Conservation (phyloP, 2,797 vertebrate species). For the Clarias platycephalus region DNA sequence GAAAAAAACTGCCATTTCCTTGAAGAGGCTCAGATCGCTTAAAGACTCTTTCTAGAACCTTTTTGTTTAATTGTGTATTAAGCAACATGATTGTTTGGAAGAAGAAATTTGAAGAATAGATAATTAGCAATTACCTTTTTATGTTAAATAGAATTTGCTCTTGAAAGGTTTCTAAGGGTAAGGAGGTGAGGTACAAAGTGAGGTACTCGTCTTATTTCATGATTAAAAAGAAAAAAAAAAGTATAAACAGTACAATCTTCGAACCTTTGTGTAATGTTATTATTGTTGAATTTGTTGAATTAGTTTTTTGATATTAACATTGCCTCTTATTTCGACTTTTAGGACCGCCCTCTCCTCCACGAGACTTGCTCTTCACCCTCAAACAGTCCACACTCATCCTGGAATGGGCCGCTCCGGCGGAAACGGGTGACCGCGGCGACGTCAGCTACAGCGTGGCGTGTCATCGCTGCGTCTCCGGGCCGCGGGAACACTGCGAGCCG, state of each 20-base stretch:
- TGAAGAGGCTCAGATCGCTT: too few species aligned
- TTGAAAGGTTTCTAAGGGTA: not conserved
- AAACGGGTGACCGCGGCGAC: slow-evolving; percentile 83
- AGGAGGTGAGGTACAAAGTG: not conserved
- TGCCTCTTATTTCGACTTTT: slow-evolving; percentile 12
- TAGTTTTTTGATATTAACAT: not conserved
- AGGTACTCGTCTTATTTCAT: too few species aligned
- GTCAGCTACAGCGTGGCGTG: slow-evolving; percentile 89
- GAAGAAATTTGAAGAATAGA: not conserved
- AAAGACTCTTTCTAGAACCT: too few species aligned
- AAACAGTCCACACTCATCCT: slow-evolving; percentile 86
- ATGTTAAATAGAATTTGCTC: too few species aligned
- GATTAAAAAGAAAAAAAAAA: too few species aligned
- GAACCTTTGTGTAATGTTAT: too few species aligned
- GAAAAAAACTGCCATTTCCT: not conserved
- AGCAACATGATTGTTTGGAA: too few species aligned
- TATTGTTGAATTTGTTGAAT: too few species aligned
- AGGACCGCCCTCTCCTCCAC: slow-evolving; percentile 89
- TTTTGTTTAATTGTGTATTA: too few species aligned
- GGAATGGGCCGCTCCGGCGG: slow-evolving; percentile 82
- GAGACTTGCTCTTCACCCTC: slow-evolving; percentile 83
- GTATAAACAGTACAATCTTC: too few species aligned
- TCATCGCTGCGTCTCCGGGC: slow-evolving; percentile 67
- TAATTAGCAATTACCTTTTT: not conserved
- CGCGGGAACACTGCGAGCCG: slow-evolving; percentile 73